A percentile compares a stretch with the other conserved stretches of the same genome.
Evolutionary conservation across 2,113 vertebrate species (phyloP).

Genomic region (Hippocampus mohnikei): DNA sequence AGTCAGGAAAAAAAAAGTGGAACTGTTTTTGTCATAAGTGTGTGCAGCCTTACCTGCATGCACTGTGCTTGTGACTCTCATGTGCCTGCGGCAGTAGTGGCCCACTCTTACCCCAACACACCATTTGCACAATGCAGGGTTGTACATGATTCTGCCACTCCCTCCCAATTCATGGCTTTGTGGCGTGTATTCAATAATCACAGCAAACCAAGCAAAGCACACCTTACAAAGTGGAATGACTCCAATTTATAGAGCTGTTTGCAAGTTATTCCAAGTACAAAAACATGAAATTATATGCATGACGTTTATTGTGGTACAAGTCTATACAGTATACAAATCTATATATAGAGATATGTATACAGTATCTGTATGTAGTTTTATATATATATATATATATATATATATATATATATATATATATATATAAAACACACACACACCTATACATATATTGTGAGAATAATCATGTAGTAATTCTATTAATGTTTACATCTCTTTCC

Average conservation of each 20-base stretch:
- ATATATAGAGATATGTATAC: background rate
- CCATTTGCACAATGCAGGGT: slow-evolving; percentile 44
- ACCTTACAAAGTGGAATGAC: slow-evolving; percentile 67
- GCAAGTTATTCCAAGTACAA: slow-evolving; percentile 56
- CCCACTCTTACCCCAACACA: slow-evolving; percentile 40
- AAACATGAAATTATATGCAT: slow-evolving; percentile 71
- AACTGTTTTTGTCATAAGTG: slow-evolving; percentile 40
- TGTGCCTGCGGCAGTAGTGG: slow-evolving; percentile 54
- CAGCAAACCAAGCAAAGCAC: slow-evolving; percentile 69
- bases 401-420: slow-evolving; percentile 30
- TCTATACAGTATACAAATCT: slow-evolving; percentile 14
- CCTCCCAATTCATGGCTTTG: slow-evolving; percentile 48
- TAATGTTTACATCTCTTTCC: slow-evolving; percentile 58
- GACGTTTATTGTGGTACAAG: slow-evolving; percentile 70
- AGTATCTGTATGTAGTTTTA: background rate
- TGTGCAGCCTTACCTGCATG: slow-evolving; percentile 70
- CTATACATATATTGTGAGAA: slow-evolving; percentile 52
- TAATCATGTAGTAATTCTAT: slow-evolving; percentile 53
- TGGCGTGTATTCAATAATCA: slow-evolving; percentile 48
- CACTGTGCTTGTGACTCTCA: slow-evolving; percentile 56
- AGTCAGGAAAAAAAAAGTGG: slow-evolving; percentile 9
- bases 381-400: background rate
- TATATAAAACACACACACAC: background rate
- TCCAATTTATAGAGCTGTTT: slow-evolving; percentile 65
- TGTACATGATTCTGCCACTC: slow-evolving; percentile 28